Evolutionary conservation across 2,113 vertebrate genomes (phyloP).

Genomic region (Spilogale gracilis): DNA sequence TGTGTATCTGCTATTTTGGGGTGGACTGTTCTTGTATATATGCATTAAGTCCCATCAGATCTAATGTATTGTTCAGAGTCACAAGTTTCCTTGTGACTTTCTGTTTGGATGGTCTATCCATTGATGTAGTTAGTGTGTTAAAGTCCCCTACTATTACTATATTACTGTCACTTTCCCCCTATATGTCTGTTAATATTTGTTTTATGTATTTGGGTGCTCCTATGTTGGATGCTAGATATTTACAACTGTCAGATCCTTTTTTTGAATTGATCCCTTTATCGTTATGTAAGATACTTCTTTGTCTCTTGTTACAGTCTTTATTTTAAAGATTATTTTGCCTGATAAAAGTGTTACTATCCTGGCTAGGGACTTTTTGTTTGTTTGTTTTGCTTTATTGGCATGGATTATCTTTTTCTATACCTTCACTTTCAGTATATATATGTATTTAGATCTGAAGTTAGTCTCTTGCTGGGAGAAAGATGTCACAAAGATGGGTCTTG

Average conservation of each 20-base stretch:
- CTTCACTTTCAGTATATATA: not conserved
- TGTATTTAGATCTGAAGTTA: not conserved
- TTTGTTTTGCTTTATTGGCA: not conserved
- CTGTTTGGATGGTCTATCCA: not conserved
- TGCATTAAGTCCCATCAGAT: not conserved
- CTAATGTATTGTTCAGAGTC: not conserved
- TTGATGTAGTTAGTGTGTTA: not conserved
- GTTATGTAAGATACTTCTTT: not conserved
- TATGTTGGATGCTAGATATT: not conserved
- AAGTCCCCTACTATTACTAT: not conserved
- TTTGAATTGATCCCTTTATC: not conserved
- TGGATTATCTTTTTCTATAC: not conserved
- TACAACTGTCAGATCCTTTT: not conserved
- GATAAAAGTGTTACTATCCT: not conserved
- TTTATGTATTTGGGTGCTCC: not conserved
- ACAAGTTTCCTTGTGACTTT: not conserved
- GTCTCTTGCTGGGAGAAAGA: not conserved
- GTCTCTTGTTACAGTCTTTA: not conserved
- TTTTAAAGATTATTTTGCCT: not conserved
- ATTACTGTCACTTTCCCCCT: not conserved
- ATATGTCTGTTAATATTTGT: not conserved
- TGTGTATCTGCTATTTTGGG: not conserved
- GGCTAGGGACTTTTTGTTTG: not conserved
- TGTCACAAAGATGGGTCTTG: not conserved
- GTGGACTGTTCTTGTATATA: not conserved